Conservation (phyloP, 2,113 vertebrate genomes). For the Paedocypris sp. region DNA sequence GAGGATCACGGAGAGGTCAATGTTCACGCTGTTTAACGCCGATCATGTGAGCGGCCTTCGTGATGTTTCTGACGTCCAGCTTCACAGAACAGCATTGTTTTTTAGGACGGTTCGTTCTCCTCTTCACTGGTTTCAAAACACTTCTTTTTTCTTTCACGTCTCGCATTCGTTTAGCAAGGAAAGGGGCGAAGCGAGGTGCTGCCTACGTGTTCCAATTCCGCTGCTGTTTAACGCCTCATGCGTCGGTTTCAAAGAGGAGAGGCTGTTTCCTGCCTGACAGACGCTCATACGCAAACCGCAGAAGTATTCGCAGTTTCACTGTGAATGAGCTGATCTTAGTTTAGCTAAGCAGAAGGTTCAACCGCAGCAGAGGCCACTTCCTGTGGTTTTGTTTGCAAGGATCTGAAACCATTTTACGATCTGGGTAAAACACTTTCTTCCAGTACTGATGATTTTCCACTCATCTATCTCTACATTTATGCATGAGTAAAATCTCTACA, state of each 20-base stretch:
- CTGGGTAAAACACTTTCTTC: neutral
- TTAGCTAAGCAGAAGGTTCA: constrained; percentile 12
- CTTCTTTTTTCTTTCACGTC: neutral
- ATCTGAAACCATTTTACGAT: constrained; percentile 2
- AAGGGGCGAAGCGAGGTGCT: neutral
- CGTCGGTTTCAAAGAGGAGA: constrained; percentile 19
- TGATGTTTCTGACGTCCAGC: neutral
- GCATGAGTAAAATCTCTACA: too few relatives aligned
- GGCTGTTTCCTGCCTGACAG: constrained; percentile 1
- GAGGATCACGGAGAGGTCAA: too few relatives aligned
- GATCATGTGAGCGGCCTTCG: neutral
- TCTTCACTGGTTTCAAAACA: neutral
- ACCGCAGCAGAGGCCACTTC: constrained; percentile 21
- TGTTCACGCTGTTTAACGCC: neutral
- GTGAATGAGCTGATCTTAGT: constrained; percentile 18
- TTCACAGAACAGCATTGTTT: neutral
- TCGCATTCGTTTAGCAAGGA: neutral
- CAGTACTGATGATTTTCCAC: too few relatives aligned
- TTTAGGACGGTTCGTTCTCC: neutral
- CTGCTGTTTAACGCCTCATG: constrained; percentile 2
- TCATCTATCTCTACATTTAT: too few relatives aligned
- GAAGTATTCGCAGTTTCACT: neutral
- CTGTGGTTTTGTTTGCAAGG: constrained; percentile 9
- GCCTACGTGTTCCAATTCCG: constrained; percentile 11
- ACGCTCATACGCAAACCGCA: neutral